Evolutionary conservation across 2,888 invertebrate species (phyloP), one percentile per base, ranked within the genome.

Genomic region (Macaria notata): DNA sequence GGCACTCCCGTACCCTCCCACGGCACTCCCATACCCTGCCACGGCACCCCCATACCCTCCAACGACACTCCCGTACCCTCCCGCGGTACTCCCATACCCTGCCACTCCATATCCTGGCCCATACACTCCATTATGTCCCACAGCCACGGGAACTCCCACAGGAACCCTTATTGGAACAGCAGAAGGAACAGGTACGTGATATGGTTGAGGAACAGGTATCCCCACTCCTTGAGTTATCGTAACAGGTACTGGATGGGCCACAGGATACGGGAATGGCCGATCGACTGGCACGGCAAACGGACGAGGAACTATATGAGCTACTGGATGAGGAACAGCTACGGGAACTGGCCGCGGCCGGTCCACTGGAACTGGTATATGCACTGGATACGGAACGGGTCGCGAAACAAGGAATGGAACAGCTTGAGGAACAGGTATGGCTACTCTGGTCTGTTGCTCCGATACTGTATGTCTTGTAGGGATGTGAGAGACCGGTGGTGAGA

Each of bases 161-260:
- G 78, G 92, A 61, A 85, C 83, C 65, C 81, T 78, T 1, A 82
- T 88, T 51, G 84, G 86, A 46, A 83, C 88, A 31, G 83, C 84
- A 9, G 84, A 86, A 43, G 85, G 88, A 31, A 86, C 86, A 47
- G 75, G 81, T 54, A 88, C 92, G 2, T 83, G 80, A 44, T 92
- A 90, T 7, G 93, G 92, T 55, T 92, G 92, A 0, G 93, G 92
- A 0, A 93, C 91, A 1, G 92, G 92, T 41, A 93, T 88, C 0
- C 88, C 87, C 0, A 93, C 86, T 0, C 88, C 88, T 67, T 93
- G 92, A 0, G 92, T 92, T 0, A 92, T 76, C 1, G 88, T 83
- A 0, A 92, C 88, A 0, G 92, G 92, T 2, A 92, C 87, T 0
- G 93, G 92, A 53, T 93, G 92, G 8, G 93, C 85, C 0, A 93